Evolutionary conservation across 1,140 invertebrate species (phyloP).

Genomic region (Phymastichus coffea): DNA sequence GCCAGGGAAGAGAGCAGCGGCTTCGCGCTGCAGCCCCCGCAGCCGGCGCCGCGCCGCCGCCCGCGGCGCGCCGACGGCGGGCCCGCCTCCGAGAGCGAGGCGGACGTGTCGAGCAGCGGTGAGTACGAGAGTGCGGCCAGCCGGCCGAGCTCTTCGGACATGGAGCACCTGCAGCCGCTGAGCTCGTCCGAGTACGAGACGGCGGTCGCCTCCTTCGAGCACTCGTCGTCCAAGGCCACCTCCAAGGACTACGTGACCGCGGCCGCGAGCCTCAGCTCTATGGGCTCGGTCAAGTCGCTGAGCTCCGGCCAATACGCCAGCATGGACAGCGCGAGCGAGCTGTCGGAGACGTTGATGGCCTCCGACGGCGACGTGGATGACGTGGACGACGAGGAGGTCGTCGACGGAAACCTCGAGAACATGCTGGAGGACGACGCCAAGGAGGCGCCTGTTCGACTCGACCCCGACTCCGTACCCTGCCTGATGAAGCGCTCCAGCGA

Average conservation of each 20-base stretch:
- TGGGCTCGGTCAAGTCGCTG: constrained; percentile 85
- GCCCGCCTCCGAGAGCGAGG: constrained; percentile 47
- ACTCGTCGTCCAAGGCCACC: constrained; percentile 67
- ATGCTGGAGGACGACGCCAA: constrained; percentile 38
- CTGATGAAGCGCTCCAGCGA: constrained; percentile 86
- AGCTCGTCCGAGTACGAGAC: constrained; percentile 84
- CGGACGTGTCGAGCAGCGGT: constrained; percentile 82
- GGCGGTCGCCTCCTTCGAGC: constrained; percentile 75
- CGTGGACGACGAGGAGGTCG: constrained; percentile 46
- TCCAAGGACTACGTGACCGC: constrained; percentile 86
- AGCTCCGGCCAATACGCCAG: constrained; percentile 85
- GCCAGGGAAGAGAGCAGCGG: neutral
- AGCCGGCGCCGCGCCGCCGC: constrained; percentile 44
- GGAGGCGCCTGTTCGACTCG: constrained; percentile 22
- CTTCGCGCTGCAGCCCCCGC: constrained; percentile 43
- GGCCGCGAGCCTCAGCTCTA: constrained; percentile 79
- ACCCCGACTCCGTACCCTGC: constrained; percentile 48
- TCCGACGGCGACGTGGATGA: constrained; percentile 67
- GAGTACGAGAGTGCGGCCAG: constrained; percentile 73
- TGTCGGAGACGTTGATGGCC: constrained; percentile 85
- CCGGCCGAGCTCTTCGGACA: constrained; percentile 82
- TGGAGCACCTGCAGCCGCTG: constrained; percentile 66
- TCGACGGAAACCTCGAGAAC: constrained; percentile 48
- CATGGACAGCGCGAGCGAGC: constrained; percentile 80
- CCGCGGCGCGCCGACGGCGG: constrained; percentile 38